Base-by-base conservation (phyloP, 2,888 invertebrate genomes). In the Volucella zonaria region DNA sequence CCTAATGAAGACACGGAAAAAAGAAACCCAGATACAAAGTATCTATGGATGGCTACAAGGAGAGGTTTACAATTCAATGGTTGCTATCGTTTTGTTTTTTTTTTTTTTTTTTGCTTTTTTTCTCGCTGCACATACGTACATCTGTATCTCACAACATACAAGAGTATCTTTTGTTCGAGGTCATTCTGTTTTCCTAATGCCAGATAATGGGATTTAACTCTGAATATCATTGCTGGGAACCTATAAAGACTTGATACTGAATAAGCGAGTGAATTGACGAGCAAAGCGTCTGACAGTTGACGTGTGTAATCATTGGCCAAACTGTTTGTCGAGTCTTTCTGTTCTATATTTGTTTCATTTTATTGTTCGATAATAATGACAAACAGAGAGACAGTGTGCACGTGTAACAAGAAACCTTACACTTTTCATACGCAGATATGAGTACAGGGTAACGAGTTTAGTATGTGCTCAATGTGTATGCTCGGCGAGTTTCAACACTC, bases 101-200 rank as follows among this genome's bases (percentile, higher is more conserved):
- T 79, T 31, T 58, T 2, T 49, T 43, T 43, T 42, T 23, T 59
- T 76, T 51, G 45, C 18, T 38, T 43, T 43, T 61, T 18, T 45
- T 58, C 23, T 11, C 52, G 43, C 56, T 61, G 58, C 42, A n/a
- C 12, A 15, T 23, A 42, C n/a, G 18, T 15, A 23, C 12, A 3
- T 38, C 8, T 4, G 18, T 38, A 23, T n/a, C n/a, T n/a, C n/a
- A n/a, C n/a, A n/a, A n/a, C n/a, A n/a, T n/a, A n/a, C n/a, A n/a
- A n/a, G n/a, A n/a, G n/a, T n/a, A 14, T 47, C 67, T 52, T 81
- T 62, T 75, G 64, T 85, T 70, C 61, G 66, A 62, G 80, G 80
- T 85, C 85, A 81, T 71, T 71, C 51, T 64, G 73, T 67, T 76
- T 76, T 71, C 67, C 74, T 83, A 83, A 83, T 83, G 56, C 74